Percentiles rank a stretch among this genome's conserved stretches.
These are phyloP conservation scores for Pagrus major DNA, from an alignment of 2,113 vertebrate genomes.

Conservation along the genomic window DNA sequence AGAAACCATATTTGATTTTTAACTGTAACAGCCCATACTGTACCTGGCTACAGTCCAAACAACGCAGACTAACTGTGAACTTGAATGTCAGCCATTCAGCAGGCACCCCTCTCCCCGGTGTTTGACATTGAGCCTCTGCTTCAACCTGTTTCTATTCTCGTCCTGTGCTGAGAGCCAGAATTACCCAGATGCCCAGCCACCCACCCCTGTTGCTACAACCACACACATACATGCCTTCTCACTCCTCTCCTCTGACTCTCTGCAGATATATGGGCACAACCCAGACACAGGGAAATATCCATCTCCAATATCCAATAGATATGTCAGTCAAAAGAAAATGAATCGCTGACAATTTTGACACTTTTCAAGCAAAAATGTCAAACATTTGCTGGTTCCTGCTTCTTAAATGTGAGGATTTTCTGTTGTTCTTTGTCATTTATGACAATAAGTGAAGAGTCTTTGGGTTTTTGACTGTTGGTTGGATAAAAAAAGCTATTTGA, in stretches of 20 bases:
- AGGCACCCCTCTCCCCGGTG: conserved; percentile 28
- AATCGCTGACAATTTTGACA: too few relatives aligned
- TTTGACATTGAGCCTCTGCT: conserved; percentile 76
- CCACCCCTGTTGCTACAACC: conserved; percentile 48
- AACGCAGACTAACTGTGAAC: conserved; percentile 41
- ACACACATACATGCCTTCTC: conserved; percentile 41
- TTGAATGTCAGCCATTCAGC: conserved; percentile 60
- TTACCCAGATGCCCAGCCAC: conserved; percentile 63
- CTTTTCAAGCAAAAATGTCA: too few relatives aligned
- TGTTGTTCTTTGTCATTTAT: too few relatives aligned
- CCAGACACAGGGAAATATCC: conserved; percentile 8
- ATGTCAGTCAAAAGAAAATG: too few relatives aligned
- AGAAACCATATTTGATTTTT: conserved; percentile 18
- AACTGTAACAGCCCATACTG: background rate
- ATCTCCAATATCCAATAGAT: too few relatives aligned
- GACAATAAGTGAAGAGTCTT: too few relatives aligned
- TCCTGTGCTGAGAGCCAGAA: conserved; percentile 71
- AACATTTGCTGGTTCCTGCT: too few relatives aligned
- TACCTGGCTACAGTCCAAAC: conserved; percentile 28
- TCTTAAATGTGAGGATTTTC: too few relatives aligned
- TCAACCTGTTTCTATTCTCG: conserved; percentile 71
- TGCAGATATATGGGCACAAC: conserved; percentile 21
- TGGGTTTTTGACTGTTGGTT: too few relatives aligned
- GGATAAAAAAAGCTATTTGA: too few relatives aligned
- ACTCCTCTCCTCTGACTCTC: conserved; percentile 25